Conservation (phyloP, 2,888 invertebrate species). For the Caenorhabditis auriculariae region DNA sequence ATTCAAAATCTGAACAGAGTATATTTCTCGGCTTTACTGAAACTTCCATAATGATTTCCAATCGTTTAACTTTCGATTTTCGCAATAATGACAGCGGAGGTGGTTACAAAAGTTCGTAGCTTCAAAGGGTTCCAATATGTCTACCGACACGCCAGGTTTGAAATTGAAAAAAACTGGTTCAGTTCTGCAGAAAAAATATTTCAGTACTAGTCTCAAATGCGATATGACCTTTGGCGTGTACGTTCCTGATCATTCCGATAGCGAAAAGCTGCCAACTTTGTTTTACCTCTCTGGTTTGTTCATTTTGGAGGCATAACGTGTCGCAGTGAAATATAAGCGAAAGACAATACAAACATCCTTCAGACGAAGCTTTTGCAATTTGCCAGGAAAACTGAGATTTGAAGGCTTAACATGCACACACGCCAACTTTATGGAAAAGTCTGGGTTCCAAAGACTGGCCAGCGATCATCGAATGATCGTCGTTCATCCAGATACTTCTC, state of each 20-base stretch:
- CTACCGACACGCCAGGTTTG: slow-evolving; percentile 77
- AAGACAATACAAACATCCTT: slow-evolving; percentile 1
- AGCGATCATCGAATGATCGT: slow-evolving; percentile 72
- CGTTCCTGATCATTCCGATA: slow-evolving; percentile 75
- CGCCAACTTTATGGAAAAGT: slow-evolving; percentile 90
- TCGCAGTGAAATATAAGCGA: neutral
- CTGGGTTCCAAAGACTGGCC: slow-evolving; percentile 90
- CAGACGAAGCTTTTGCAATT: neutral
- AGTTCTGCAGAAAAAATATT: slow-evolving; percentile 23
- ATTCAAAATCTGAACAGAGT: too few species aligned
- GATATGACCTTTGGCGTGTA: slow-evolving; percentile 90
- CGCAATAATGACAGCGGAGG: too few species aligned
- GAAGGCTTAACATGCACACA: slow-evolving; percentile 81
- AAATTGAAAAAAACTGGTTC: slow-evolving; percentile 3
- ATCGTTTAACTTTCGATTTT: too few species aligned
- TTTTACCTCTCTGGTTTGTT: slow-evolving; percentile 66
- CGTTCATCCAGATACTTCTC: slow-evolving; percentile 84
- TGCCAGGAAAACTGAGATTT: too few species aligned
- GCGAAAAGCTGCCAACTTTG: slow-evolving; percentile 45
- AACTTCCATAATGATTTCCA: too few species aligned
- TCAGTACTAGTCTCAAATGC: slow-evolving; percentile 77
- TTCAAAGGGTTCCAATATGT: slow-evolving; percentile 86
- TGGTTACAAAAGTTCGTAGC: slow-evolving; percentile 69
- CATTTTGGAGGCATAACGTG: slow-evolving; percentile 11
- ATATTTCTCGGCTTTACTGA: too few species aligned